Evolutionary conservation across 2,888 invertebrate species (phyloP).

Genomic region (Rotaria macrura): DNA sequence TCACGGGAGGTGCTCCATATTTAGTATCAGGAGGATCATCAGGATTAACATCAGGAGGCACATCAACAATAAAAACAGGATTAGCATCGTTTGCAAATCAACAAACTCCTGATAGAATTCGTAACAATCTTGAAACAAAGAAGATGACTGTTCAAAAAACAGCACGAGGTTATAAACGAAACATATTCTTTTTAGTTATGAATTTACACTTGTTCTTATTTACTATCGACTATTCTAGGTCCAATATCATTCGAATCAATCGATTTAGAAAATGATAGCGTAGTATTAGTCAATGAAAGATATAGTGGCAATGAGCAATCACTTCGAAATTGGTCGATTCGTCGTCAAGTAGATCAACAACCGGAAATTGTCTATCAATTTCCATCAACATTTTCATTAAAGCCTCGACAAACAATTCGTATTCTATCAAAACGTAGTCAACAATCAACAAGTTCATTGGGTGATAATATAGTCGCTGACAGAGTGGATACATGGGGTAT

Average conservation of each 20-base stretch:
- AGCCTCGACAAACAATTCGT: constrained; percentile 25
- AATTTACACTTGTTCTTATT: too few relatives aligned
- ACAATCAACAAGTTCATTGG: constrained; percentile 34
- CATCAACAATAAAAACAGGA: neutral
- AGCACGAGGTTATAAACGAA: constrained; percentile 36
- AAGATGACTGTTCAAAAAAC: constrained; percentile 50
- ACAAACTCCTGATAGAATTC: neutral
- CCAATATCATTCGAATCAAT: constrained; percentile 48
- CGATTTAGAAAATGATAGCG: constrained; percentile 51
- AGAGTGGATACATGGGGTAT: constrained; percentile 36
- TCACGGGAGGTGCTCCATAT: too few relatives aligned
- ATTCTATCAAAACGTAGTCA: constrained; percentile 36
- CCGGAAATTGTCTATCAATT: constrained; percentile 26
- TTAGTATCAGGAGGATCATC: neutral
- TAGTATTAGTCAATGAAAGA: constrained; percentile 38
- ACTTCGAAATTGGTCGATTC: constrained; percentile 28
- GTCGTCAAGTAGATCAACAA: constrained; percentile 27
- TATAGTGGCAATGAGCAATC: constrained; percentile 25
- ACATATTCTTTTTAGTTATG: too few relatives aligned
- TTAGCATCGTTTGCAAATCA: neutral
- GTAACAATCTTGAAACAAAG: neutral
- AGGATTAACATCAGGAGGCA: neutral
- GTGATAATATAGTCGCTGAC: constrained; percentile 36
- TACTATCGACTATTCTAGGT: constrained; percentile 52
- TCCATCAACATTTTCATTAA: constrained; percentile 21